These are phyloP conservation scores for Hesperia comma DNA, from an alignment of 2,888 invertebrate genomes.

Conservation along the genomic window DNA sequence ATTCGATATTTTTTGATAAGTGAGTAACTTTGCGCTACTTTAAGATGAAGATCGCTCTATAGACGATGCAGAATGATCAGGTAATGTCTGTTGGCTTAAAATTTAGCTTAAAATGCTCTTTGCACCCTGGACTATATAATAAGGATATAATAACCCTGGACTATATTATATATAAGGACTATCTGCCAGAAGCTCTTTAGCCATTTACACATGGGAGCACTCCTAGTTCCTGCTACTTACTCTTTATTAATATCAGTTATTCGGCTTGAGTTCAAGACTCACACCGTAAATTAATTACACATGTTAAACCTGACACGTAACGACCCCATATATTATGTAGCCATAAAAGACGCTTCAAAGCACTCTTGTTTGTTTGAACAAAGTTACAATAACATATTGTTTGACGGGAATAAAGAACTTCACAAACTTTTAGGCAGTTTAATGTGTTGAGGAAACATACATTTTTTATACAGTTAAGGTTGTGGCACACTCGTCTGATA, in stretches of 20 bases:
- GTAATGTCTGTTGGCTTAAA: too few relatives aligned
- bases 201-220: too few relatives aligned
- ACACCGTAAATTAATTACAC: slow-evolving; percentile 8
- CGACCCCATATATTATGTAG: slow-evolving; percentile 5
- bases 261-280: neutral
- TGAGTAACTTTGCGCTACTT: too few relatives aligned
- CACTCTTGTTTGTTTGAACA: slow-evolving; percentile 11
- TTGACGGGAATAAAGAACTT: slow-evolving; percentile 16
- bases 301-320: slow-evolving; percentile 1
- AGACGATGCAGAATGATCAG: too few relatives aligned
- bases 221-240: neutral
- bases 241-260: neutral
- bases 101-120: too few relatives aligned
- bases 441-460: slow-evolving; percentile 12
- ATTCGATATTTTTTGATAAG: too few relatives aligned
- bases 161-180: too few relatives aligned
- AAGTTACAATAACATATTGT: slow-evolving; percentile 17
- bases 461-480: slow-evolving; percentile 2
- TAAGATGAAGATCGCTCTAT: too few relatives aligned
- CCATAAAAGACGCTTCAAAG: slow-evolving; percentile 4
- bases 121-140: too few relatives aligned
- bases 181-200: too few relatives aligned
- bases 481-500: neutral
- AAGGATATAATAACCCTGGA: too few relatives aligned
- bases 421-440: slow-evolving; percentile 7